Evolutionary conservation across 2,113 vertebrate genomes (phyloP).

Genomic region (Phalacrocorax pelagicus): DNA sequence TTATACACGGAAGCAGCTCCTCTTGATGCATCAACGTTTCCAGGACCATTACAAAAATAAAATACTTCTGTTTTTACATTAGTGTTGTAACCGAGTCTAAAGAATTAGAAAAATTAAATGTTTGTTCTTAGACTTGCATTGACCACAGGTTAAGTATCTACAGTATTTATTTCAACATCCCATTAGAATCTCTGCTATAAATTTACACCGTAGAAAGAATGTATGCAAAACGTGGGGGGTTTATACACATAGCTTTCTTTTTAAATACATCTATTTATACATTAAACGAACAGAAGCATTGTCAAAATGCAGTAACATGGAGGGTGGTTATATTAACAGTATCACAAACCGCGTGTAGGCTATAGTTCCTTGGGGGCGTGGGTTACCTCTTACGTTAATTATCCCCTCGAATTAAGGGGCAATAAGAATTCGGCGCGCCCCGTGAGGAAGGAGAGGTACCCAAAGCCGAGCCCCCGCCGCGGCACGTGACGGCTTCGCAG

Average conservation of each 20-base stretch:
- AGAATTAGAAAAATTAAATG: not conserved
- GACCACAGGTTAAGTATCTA: conserved; percentile 15
- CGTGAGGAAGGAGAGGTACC: not conserved
- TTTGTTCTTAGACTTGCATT: not conserved
- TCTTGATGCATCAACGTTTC: accelerated
- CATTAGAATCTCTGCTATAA: not conserved
- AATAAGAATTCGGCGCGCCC: not conserved
- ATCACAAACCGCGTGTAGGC: accelerated
- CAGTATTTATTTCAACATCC: not conserved
- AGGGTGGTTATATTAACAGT: accelerated
- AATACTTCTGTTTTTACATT: conserved; percentile 30
- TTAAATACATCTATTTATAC: not conserved
- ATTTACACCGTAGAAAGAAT: not conserved
- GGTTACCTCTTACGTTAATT: not conserved
- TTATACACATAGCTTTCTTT: not conserved
- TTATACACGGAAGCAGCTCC: accelerated
- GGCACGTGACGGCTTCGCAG: not conserved
- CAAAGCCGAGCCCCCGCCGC: too few species aligned
- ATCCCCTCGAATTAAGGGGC: accelerated
- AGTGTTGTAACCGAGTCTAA: not conserved
- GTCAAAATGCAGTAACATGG: accelerated
- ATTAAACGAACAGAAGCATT: not conserved
- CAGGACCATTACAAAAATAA: conserved; percentile 61
- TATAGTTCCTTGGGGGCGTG: accelerated
- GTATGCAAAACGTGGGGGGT: not conserved